Conservation (phyloP, 2,113 vertebrate genomes). For the Ophiodon elongatus region DNA sequence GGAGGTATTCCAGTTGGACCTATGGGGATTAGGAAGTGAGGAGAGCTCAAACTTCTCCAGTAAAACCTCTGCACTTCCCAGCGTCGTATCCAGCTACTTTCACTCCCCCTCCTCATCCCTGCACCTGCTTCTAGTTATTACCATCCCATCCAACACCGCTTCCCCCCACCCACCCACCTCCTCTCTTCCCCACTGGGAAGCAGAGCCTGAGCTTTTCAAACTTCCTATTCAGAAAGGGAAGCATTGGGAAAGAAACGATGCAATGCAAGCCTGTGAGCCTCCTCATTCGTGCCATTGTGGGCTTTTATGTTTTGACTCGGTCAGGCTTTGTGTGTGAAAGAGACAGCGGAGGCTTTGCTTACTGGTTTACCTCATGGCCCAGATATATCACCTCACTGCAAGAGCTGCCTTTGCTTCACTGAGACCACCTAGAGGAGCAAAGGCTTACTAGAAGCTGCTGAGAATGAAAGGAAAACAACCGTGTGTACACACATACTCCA, state of each 20-base stretch:
- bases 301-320: slow-evolving; percentile 65
- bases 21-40: slow-evolving; percentile 80
- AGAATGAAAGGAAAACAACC: slow-evolving; percentile 1
- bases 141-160: slow-evolving; percentile 51
- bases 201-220: slow-evolving; percentile 75
- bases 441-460: background rate
- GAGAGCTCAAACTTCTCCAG: slow-evolving; percentile 61
- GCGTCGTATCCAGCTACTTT: slow-evolving; percentile 82
- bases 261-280: slow-evolving; percentile 19
- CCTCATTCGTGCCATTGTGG: slow-evolving; percentile 51
- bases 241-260: slow-evolving; percentile 38
- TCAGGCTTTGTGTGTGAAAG: slow-evolving; percentile 25
- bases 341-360: slow-evolving; percentile 31
- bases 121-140: slow-evolving; percentile 90
- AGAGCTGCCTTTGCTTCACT: slow-evolving; percentile 26
- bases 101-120: slow-evolving; percentile 72
- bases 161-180: background rate
- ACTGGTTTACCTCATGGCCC: slow-evolving; percentile 34
- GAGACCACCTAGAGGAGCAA: slow-evolving; percentile 44
- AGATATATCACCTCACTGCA: slow-evolving; percentile 43
- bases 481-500: background rate
- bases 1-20: slow-evolving; percentile 78
- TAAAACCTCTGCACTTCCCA: slow-evolving; percentile 80
- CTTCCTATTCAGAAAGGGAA: slow-evolving; percentile 54
- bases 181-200: slow-evolving; percentile 67